These are phyloP conservation scores for Peromyscus nudipes DNA, from an alignment of 2,797 vertebrate species.

Conservation along the genomic window DNA sequence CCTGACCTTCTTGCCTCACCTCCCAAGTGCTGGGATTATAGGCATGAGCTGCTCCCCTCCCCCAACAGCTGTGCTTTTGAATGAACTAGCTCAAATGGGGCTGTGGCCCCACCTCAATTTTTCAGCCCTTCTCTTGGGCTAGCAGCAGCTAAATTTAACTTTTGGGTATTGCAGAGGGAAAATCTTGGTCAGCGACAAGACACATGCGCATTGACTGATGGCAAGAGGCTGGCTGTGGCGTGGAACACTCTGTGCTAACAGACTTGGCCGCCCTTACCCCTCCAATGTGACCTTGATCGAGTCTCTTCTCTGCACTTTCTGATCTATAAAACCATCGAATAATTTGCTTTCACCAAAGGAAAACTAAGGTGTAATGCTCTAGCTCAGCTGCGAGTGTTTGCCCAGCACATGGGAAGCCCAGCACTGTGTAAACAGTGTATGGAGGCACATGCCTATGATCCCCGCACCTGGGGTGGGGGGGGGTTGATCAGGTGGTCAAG, in stretches of 20 bases:
- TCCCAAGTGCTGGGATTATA: background rate
- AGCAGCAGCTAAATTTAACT: slow-evolving; percentile 9
- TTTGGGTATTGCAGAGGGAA: background rate
- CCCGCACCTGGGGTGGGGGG: too few species aligned
- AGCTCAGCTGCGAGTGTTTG: background rate
- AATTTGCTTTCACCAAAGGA: background rate
- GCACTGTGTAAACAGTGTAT: background rate
- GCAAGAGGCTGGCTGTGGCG: background rate
- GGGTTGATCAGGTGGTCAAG: background rate
- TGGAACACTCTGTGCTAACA: background rate
- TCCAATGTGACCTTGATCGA: background rate
- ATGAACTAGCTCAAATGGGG: background rate
- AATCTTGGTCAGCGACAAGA: background rate
- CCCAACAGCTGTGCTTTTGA: background rate
- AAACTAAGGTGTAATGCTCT: too few species aligned
- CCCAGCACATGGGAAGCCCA: background rate
- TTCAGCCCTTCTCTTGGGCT: background rate
- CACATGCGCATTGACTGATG: background rate
- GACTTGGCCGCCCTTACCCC: background rate
- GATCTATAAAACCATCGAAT: background rate
- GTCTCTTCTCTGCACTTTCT: background rate
- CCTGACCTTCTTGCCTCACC: background rate
- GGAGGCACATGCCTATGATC: background rate
- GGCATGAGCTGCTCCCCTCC: background rate
- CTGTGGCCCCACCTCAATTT: background rate